Evolutionary conservation across 2,113 vertebrate species (phyloP).

Genomic region (Pedetes capensis): DNA sequence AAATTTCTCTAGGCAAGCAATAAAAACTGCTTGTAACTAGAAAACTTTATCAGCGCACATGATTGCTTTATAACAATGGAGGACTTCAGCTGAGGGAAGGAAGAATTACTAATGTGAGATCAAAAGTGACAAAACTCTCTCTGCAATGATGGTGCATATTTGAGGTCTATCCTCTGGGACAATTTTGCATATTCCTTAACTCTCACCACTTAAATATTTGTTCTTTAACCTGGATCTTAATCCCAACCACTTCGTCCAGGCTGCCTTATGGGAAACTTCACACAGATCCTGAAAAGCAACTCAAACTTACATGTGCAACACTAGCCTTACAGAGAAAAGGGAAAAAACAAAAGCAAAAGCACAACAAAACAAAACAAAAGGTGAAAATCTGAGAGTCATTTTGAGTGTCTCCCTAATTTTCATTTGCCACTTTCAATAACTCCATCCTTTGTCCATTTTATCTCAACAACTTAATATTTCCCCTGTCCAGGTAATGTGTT

Average conservation of each 20-base stretch:
- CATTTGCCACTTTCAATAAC: not conserved
- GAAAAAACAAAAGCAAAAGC: not conserved
- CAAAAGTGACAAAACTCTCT: not conserved
- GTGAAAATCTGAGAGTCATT: not conserved
- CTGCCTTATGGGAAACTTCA: not conserved
- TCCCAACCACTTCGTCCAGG: not conserved
- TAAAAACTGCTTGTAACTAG: not conserved
- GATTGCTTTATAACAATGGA: not conserved
- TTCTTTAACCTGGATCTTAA: not conserved
- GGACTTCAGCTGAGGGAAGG: not conserved
- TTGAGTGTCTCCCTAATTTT: not conserved
- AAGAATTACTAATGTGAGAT: not conserved
- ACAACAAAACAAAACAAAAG: not conserved
- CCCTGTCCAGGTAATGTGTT: not conserved
- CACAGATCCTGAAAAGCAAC: not conserved
- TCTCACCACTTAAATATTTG: not conserved
- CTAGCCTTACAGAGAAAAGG: not conserved
- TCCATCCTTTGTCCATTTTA: not conserved
- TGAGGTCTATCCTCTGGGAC: not conserved
- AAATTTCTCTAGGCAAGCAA: slow-evolving; percentile 27
- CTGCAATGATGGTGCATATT: not conserved
- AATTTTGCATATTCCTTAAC: not conserved
- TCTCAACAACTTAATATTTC: not conserved
- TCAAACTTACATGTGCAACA: not conserved
- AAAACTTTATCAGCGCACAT: not conserved